phyloP scores from a whole-genome alignment of 2,888 invertebrate genomes.

The Tetropium fuscum region DNA sequence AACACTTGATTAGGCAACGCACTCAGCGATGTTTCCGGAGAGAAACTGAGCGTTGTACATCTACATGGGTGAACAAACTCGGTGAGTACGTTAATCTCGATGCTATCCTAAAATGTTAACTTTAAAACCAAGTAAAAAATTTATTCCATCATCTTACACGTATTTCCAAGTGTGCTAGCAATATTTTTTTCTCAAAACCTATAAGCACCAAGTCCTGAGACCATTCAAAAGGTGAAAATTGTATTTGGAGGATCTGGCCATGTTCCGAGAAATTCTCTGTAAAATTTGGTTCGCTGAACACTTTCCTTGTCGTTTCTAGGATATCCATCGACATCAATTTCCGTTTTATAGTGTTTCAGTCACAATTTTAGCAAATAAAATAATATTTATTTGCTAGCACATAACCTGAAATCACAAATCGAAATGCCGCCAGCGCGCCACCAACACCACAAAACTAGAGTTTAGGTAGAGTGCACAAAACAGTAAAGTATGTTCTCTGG shows the following conservation, averaged over 20 bases:
- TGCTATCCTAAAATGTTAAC: constrained; percentile 62
- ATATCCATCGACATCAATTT: constrained; percentile 38
- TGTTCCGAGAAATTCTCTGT: constrained; percentile 66
- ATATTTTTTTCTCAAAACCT: constrained; percentile 70
- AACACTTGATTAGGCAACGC: constrained; percentile 70
- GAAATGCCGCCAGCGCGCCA: too few relatives aligned
- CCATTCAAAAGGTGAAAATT: constrained; percentile 75
- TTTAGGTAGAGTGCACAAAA: too few relatives aligned
- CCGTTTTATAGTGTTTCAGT: too few relatives aligned
- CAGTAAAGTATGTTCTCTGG: too few relatives aligned
- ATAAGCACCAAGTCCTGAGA: constrained; percentile 74
- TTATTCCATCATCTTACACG: constrained; percentile 34
- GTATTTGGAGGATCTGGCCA: constrained; percentile 70
- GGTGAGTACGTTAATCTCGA: constrained; percentile 69
- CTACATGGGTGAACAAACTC: constrained; percentile 70
- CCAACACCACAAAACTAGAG: too few relatives aligned
- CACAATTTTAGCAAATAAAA: too few relatives aligned
- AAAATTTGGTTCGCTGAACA: constrained; percentile 55
- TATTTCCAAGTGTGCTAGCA: constrained; percentile 71
- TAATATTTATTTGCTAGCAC: too few relatives aligned
- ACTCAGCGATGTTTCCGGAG: constrained; percentile 73
- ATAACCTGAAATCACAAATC: too few relatives aligned
- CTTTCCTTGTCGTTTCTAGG: constrained; percentile 43
- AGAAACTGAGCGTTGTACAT: constrained; percentile 71
- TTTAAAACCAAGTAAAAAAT: constrained; percentile 5